Percentiles rank a stretch among this genome's conserved stretches.
phyloP scores from a whole-genome alignment of 2,113 vertebrate genomes.

The Stomatorhinus ivindoensis region DNA sequence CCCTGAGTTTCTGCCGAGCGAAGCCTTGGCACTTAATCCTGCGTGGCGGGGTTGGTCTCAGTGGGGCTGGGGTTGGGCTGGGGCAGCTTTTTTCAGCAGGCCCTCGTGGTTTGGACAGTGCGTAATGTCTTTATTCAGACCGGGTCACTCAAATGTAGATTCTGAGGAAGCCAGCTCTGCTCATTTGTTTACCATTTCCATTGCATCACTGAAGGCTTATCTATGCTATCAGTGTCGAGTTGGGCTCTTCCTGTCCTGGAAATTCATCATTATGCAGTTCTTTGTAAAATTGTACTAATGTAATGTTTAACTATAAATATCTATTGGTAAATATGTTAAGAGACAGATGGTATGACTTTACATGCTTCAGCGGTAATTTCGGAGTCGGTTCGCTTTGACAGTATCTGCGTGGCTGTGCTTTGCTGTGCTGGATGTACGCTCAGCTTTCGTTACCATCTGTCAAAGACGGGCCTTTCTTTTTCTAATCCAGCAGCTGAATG shows the following conservation, averaged over 20 bases:
- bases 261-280: background rate
- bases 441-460: background rate
- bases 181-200: background rate
- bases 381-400: background rate
- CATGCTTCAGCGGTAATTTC: background rate
- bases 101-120: background rate
- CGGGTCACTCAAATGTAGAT: background rate
- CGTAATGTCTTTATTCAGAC: background rate
- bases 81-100: background rate
- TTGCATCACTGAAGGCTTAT: background rate
- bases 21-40: background rate
- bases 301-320: background rate
- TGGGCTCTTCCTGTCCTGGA: background rate
- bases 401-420: background rate
- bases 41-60: background rate
- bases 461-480: background rate
- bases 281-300: background rate
- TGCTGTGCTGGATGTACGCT: background rate
- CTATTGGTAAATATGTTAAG: background rate
- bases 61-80: background rate
- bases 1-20: background rate
- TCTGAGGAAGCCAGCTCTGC: background rate
- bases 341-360: background rate
- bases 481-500: background rate
- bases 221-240: background rate